phyloP scores from a whole-genome alignment of 2,113 vertebrate genomes.

The Corydoras sp. region DNA sequence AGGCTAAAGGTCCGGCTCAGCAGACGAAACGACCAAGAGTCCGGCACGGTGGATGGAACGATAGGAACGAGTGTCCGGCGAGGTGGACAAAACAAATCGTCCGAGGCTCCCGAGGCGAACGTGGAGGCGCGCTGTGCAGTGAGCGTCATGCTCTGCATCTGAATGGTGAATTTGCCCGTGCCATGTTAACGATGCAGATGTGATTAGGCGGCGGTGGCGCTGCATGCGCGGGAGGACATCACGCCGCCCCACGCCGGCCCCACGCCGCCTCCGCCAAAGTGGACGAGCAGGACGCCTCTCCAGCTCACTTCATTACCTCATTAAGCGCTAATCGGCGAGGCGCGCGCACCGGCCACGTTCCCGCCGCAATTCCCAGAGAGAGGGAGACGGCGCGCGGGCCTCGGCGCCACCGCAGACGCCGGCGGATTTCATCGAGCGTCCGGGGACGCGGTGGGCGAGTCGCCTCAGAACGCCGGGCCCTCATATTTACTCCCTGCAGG shows the following conservation, averaged over 20 bases:
- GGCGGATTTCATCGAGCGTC: constrained; percentile 6
- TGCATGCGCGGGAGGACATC: constrained; percentile 10
- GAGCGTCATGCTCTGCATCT: too few relatives aligned
- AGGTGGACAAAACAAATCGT: too few relatives aligned
- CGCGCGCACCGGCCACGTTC: constrained; percentile 11
- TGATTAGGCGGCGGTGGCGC: constrained; percentile 2
- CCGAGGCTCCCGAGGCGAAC: too few relatives aligned
- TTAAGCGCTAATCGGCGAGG: constrained; percentile 34
- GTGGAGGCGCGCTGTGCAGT: too few relatives aligned
- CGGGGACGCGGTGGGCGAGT: neutral
- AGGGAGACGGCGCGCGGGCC: constrained; percentile 7
- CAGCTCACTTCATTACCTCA: constrained; percentile 36
- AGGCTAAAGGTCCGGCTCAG: too few relatives aligned
- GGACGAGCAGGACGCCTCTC: constrained; percentile 21
- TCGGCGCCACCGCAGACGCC: constrained; percentile 1
- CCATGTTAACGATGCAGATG: constrained; percentile 18
- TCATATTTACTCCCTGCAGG: too few relatives aligned
- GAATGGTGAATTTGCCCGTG: too few relatives aligned
- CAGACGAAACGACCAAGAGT: too few relatives aligned
- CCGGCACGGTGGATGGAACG: too few relatives aligned
- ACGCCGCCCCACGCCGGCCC: neutral
- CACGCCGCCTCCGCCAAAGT: constrained; percentile 15
- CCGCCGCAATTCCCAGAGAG: constrained; percentile 27
- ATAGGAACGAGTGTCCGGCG: too few relatives aligned
- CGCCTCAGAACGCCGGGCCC: too few relatives aligned